Percentiles rank a stretch among this genome's conserved stretches.
Conservation (phyloP, 2,113 vertebrate species). For the Tragulus kanchil region DNA sequence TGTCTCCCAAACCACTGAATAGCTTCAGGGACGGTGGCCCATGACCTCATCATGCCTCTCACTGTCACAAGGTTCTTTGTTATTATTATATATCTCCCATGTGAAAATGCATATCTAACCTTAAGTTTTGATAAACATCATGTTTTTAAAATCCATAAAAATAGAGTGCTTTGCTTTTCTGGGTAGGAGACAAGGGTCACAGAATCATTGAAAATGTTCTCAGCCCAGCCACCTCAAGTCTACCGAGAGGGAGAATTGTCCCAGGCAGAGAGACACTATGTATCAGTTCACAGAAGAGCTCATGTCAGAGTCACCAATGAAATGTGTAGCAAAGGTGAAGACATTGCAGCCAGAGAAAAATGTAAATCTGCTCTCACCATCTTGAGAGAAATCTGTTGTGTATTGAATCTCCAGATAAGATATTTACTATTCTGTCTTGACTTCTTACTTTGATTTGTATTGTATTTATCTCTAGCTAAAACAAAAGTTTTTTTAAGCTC, state of each 20-base stretch:
- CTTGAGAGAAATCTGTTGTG: background rate
- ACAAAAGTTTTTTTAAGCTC: background rate
- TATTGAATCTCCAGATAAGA: background rate
- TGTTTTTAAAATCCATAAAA: background rate
- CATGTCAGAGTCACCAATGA: background rate
- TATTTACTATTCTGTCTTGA: background rate
- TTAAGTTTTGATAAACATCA: background rate
- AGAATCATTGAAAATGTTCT: background rate
- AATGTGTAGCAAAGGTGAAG: background rate
- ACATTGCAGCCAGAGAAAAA: background rate
- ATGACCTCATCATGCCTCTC: background rate
- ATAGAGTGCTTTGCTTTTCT: background rate
- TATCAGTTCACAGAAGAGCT: background rate
- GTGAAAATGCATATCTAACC: background rate
- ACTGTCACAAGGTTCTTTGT: background rate
- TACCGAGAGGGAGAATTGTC: background rate
- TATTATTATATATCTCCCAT: background rate
- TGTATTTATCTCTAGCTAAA: background rate
- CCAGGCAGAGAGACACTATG: background rate
- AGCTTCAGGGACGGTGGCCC: background rate
- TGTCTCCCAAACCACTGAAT: background rate
- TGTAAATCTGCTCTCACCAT: rapidly evolving
- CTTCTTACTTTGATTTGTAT: background rate
- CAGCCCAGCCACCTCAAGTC: background rate
- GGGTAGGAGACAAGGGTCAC: background rate